Evolutionary conservation across 2,888 invertebrate genomes (phyloP).

Genomic region (Ypsolopha sequella): DNA sequence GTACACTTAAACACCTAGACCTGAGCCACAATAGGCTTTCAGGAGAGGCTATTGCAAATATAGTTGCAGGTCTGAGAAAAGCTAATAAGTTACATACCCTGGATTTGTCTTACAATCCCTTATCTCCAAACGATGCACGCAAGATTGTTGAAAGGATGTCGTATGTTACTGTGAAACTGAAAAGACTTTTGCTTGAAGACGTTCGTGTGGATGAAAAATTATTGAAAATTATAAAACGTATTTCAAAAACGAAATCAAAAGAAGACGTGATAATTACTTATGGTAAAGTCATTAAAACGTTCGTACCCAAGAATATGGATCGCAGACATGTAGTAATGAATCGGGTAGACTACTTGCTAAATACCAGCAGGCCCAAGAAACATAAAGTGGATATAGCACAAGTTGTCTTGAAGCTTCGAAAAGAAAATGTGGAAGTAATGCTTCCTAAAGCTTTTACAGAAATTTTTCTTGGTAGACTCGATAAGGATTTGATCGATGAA

Average conservation of each 20-base stretch:
- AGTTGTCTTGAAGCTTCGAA: background rate
- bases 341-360: slow-evolving; percentile 3
- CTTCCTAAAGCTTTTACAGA: background rate
- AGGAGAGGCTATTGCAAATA: background rate
- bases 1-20: slow-evolving; percentile 2
- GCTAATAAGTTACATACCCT: slow-evolving; percentile 5
- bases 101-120: slow-evolving; percentile 8
- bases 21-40: slow-evolving; percentile 7
- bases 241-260: background rate
- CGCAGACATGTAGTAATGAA: slow-evolving; percentile 1
- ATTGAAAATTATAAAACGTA: background rate
- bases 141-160: slow-evolving; percentile 1
- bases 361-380: slow-evolving; percentile 4
- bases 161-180: background rate
- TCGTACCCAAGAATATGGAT: background rate
- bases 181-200: slow-evolving; percentile 6
- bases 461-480: background rate
- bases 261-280: slow-evolving; percentile 3
- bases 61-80: slow-evolving; percentile 1
- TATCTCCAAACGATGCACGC: slow-evolving; percentile 6
- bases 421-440: background rate
- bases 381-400: slow-evolving; percentile 5
- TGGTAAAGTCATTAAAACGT: background rate
- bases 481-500: slow-evolving; percentile 14
- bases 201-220: slow-evolving; percentile 4